Evolutionary conservation across 2,888 invertebrate species (phyloP).

Genomic region (Epirrhoe tristata): DNA sequence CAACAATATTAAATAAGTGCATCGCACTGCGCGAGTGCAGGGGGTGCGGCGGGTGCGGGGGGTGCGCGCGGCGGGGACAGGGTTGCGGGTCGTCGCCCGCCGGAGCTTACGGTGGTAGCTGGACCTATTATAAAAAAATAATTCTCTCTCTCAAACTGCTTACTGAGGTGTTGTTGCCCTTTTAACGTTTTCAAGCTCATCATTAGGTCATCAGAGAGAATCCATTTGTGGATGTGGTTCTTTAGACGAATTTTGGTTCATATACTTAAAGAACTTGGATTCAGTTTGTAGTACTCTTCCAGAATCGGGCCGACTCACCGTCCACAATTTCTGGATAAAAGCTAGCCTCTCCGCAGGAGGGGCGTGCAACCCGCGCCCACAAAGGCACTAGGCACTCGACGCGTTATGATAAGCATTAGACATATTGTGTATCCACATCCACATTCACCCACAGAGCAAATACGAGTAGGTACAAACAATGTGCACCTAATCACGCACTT

Average conservation of each 20-base stretch:
- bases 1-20: constrained; percentile 8
- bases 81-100: constrained; percentile 38
- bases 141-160: constrained; percentile 23
- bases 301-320: background rate
- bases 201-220: constrained; percentile 9
- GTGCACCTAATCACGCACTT: constrained; percentile 4
- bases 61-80: constrained; percentile 20
- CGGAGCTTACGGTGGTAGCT: constrained; percentile 7
- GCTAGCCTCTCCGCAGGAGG: background rate
- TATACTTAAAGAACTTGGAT: background rate
- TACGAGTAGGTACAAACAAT: background rate
- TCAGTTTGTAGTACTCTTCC: background rate
- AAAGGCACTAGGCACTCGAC: too few species aligned
- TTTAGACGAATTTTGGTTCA: too few species aligned
- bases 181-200: constrained; percentile 27
- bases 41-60: constrained; percentile 19
- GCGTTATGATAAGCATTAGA: too few species aligned
- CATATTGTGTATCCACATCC: too few species aligned
- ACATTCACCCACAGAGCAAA: background rate
- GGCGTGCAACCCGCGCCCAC: too few species aligned
- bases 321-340: background rate
- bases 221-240: too few species aligned
- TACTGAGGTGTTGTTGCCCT: constrained; percentile 31
- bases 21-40: constrained; percentile 10
- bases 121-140: constrained; percentile 12